Evolutionary conservation across 2,797 vertebrate genomes (phyloP).

Genomic region (Synaphobranchus kaupii): DNA sequence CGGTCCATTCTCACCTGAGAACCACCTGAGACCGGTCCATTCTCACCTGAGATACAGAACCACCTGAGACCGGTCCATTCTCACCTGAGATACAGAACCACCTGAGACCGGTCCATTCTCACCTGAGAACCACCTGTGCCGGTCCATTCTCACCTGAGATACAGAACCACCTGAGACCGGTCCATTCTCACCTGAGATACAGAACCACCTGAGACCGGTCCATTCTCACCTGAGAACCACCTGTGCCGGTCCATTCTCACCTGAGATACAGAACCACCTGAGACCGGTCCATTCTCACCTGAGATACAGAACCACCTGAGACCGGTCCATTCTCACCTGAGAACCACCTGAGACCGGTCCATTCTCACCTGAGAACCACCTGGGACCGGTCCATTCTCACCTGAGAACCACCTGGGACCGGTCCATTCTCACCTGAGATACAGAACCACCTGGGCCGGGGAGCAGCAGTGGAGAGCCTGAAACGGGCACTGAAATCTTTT

Average conservation of each 20-base stretch:
- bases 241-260: too few species aligned
- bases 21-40: too few species aligned
- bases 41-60: too few species aligned
- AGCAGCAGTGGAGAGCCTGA: constrained; percentile 26
- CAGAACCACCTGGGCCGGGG: not conserved
- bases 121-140: too few species aligned
- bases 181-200: not conserved
- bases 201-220: too few species aligned
- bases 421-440: not conserved
- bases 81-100: not conserved
- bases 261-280: not conserved
- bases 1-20: not conserved
- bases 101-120: too few species aligned
- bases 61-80: not conserved
- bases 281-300: not conserved
- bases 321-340: too few species aligned
- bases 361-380: not conserved
- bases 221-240: not conserved
- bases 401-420: not conserved
- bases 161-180: not conserved
- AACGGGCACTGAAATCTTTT: constrained; percentile 40
- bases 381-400: not conserved
- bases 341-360: too few species aligned
- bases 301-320: not conserved
- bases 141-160: too few species aligned